Evolutionary conservation across 1,140 invertebrate genomes (phyloP).

Genomic region (Melanaphis sacchari): DNA sequence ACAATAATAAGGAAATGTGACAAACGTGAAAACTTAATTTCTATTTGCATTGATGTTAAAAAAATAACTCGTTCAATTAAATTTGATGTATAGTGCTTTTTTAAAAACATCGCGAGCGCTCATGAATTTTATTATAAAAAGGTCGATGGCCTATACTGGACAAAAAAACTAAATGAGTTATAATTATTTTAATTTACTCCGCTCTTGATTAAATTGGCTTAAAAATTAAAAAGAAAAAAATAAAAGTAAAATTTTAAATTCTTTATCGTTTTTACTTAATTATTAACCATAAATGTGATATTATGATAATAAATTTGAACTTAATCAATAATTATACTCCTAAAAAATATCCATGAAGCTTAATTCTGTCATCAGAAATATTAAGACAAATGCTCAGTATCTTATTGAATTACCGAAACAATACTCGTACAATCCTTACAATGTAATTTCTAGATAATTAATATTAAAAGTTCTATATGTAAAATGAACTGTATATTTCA

Average conservation of each 20-base stretch:
- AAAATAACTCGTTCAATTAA: neutral
- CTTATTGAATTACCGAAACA: neutral
- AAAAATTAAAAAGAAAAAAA: too few species aligned
- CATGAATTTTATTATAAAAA: neutral
- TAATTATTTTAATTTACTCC: neutral
- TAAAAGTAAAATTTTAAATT: neutral
- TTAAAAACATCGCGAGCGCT: too few species aligned
- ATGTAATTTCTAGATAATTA: neutral
- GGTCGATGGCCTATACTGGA: neutral
- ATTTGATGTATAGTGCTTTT: neutral
- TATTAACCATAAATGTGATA: neutral
- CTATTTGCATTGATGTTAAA: neutral
- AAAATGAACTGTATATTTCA: neutral
- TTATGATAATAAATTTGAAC: neutral
- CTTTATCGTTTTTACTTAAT: neutral
- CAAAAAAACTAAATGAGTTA: neutral
- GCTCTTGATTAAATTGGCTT: neutral
- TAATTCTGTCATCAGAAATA: neutral
- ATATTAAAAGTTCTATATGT: neutral
- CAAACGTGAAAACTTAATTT: neutral
- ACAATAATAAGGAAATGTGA: neutral
- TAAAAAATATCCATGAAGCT: neutral
- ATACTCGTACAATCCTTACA: neutral
- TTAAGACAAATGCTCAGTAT: neutral
- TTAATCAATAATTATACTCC: neutral